phyloP scores from a whole-genome alignment of 2,888 invertebrate species.

The Drosophila hawaiiensis region DNA sequence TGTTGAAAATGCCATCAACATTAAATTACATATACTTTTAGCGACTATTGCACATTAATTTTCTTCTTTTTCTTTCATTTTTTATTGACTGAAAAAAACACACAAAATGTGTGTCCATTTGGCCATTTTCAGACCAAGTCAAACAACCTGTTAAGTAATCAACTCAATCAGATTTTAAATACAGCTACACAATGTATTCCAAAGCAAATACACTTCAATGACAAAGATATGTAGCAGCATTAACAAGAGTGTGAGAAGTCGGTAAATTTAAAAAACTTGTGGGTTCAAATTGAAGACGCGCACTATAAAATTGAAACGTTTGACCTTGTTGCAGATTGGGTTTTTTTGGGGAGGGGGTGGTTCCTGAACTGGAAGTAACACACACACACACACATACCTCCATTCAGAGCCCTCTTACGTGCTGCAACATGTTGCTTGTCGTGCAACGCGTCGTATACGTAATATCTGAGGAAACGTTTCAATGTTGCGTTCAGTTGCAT shows the following conservation, averaged over 20 bases:
- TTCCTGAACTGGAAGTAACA: too few species aligned
- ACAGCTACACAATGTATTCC: background rate
- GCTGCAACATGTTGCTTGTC: slow-evolving; percentile 69
- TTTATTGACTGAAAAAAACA: background rate
- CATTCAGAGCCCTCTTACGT: slow-evolving; percentile 24
- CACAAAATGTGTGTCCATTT: background rate
- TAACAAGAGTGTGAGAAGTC: slow-evolving; percentile 20
- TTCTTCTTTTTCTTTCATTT: too few species aligned
- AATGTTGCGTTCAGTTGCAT: slow-evolving; percentile 37
- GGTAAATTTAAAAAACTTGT: slow-evolving; percentile 57
- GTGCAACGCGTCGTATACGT: slow-evolving; percentile 69
- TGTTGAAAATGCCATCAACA: too few species aligned
- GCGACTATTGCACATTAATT: background rate
- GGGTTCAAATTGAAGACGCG: slow-evolving; percentile 64
- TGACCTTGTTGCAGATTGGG: slow-evolving; percentile 49
- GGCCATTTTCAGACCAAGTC: background rate
- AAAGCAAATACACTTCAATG: background rate
- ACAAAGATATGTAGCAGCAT: background rate
- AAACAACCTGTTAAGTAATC: background rate
- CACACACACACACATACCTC: slow-evolving; percentile 6
- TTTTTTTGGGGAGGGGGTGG: background rate
- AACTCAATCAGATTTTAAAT: background rate
- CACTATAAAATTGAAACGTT: slow-evolving; percentile 32
- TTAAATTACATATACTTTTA: background rate
- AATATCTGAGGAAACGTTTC: slow-evolving; percentile 63